A percentile compares a stretch with the other conserved stretches of the same genome.
Conservation (phyloP, 2,113 vertebrate genomes). For the Cisticola juncidis region DNA sequence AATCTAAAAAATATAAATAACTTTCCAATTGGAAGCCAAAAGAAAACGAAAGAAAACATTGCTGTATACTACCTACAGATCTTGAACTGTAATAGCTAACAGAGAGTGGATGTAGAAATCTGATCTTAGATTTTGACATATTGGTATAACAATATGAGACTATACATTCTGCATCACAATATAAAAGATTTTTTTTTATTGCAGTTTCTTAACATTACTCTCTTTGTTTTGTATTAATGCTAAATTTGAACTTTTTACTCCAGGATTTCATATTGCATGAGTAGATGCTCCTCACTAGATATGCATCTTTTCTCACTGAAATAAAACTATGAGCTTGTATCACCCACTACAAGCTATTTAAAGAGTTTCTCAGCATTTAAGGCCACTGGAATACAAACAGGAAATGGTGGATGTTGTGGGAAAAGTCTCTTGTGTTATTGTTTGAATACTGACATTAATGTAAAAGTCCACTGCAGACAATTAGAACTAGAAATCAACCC, state of each 20-base stretch:
- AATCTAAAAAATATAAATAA: background rate
- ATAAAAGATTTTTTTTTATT: background rate
- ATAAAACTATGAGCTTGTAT: background rate
- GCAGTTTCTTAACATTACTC: background rate
- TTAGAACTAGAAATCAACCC: background rate
- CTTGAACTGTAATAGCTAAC: background rate
- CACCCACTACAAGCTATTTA: conserved; percentile 30
- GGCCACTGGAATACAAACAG: conserved; percentile 41
- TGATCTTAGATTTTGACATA: background rate
- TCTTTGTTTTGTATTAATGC: background rate
- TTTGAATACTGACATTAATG: background rate
- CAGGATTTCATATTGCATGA: background rate
- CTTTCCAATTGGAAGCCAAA: background rate
- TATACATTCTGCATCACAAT: background rate
- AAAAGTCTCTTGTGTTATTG: conserved; percentile 37
- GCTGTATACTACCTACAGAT: background rate
- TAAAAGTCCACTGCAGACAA: background rate
- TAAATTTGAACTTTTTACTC: background rate
- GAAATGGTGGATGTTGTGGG: conserved; percentile 49
- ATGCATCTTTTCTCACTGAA: conserved; percentile 14
- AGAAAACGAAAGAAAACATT: background rate
- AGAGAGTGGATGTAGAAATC: background rate
- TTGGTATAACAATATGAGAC: background rate
- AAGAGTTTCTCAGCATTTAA: conserved; percentile 21
- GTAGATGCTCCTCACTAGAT: background rate